Conservation (phyloP, 2,888 invertebrate species). For the Sinodicranocentrus sp. region DNA sequence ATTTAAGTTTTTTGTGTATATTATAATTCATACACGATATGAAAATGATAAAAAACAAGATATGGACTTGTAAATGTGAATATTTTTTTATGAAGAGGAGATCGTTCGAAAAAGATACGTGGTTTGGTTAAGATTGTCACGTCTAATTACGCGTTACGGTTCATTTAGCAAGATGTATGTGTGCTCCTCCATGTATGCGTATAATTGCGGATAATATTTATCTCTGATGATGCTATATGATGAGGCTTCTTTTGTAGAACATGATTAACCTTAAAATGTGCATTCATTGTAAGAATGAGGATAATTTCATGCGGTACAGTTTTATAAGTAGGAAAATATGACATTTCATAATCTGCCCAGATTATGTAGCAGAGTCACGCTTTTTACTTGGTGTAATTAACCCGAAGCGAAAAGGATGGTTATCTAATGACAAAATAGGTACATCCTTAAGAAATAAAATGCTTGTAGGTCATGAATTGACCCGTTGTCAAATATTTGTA, state of each 20-base stretch:
- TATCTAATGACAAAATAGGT: not conserved
- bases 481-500: too few species aligned
- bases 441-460: too few species aligned
- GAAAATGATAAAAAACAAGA: not conserved
- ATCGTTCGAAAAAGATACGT: not conserved
- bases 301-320: too few species aligned
- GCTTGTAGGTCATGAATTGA: too few species aligned
- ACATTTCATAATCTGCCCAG: not conserved
- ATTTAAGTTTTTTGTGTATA: too few species aligned
- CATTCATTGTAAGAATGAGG: too few species aligned
- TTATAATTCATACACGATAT: too few species aligned
- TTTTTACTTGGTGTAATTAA: not conserved
- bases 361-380: not conserved
- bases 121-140: not conserved
- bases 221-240: too few species aligned
- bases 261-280: constrained; percentile 31
- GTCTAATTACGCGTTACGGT: constrained; percentile 38
- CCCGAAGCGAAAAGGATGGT: not conserved
- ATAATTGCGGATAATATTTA: not conserved
- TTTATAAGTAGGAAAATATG: not conserved
- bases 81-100: not conserved
- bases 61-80: not conserved
- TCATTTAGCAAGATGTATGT: constrained; percentile 29
- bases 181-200: not conserved
- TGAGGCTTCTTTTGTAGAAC: not conserved